A percentile compares a stretch with the other conserved stretches of the same genome.
Evolutionary conservation across 2,113 vertebrate species (phyloP).

Genomic region (Tringa solitaria): DNA sequence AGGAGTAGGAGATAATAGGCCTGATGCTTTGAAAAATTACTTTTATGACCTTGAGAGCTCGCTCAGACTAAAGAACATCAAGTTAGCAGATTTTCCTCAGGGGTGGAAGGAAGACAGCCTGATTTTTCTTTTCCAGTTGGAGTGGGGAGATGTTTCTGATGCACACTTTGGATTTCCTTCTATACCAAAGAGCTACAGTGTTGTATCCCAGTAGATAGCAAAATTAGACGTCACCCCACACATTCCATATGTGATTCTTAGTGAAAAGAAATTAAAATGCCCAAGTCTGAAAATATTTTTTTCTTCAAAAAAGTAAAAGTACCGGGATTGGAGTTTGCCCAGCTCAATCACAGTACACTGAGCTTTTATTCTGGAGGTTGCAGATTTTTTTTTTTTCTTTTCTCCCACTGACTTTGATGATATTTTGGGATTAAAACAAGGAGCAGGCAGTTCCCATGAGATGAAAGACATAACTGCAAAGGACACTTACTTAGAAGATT

Average conservation of each 20-base stretch:
- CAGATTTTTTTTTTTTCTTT: background rate
- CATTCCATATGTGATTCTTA: background rate
- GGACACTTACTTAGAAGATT: slow-evolving; percentile 38
- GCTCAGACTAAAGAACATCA: background rate
- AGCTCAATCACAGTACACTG: background rate
- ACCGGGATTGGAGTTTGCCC: background rate
- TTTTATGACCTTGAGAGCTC: slow-evolving; percentile 58
- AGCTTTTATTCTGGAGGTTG: slow-evolving; percentile 38
- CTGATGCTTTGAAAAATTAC: slow-evolving; percentile 14
- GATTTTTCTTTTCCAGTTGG: slow-evolving; percentile 19
- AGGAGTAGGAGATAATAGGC: slow-evolving; percentile 54
- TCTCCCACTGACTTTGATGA: slow-evolving; percentile 23
- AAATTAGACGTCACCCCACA: background rate
- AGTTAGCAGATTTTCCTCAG: background rate
- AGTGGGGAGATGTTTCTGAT: background rate
- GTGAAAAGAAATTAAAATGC: background rate
- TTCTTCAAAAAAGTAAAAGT: background rate
- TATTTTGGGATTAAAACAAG: slow-evolving; percentile 50
- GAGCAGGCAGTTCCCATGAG: slow-evolving; percentile 44
- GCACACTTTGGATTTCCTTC: background rate
- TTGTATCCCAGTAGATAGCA: background rate
- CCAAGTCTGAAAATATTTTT: background rate
- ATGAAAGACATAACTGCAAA: slow-evolving; percentile 49
- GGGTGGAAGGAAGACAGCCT: background rate
- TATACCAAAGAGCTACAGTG: background rate